Base-by-base conservation (phyloP, 2,113 vertebrate species). In the Polyodon spathula region DNA sequence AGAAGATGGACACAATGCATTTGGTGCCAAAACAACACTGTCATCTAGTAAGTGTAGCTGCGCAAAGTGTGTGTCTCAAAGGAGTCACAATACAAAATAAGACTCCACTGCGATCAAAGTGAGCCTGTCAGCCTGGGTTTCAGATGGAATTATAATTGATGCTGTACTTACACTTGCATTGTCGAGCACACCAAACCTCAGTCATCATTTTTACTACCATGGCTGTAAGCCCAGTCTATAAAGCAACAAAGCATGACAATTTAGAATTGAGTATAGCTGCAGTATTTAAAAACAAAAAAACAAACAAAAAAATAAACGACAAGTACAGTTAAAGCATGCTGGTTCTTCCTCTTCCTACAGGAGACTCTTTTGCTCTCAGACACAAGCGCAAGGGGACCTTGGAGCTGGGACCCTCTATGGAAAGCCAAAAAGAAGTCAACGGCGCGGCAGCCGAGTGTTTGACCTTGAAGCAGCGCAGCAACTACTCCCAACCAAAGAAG, bases 1-100 rank as follows among this genome's bases (percentile, higher is more conserved):
- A 0, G 38, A 64, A 38, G 66, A 76, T 0, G 8, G 60, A 53
- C 58, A 65, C 40, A 69, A 75, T 42, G 67, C 65, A 8, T 79
- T 78, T 57, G 40, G 37, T 59, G 1, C 76, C 40, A 72, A 67
- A 71, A 77, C 78, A n/a, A 68, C 76, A 5, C 63, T 68, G 27
- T 70, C 77, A 1, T 62, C 71, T 17, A 81, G 87, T 91, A 84
- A 86, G 78, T 59, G 37, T 8, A 56, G 46, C 4, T 53, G 16
- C n/a, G 10, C n/a, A 16, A 53, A 37, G 14, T 38, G 6, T 44
- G 16, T 59, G 8, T 3, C 16, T 43, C 44, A 37, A 42, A 4
- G 14, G 37, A 15, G 12, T 5, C 15, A 15, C 37, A 44, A 38
- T 48, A 11, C 38, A 12, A n/a, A 12, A 41, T 17, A 8, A 7